These are phyloP conservation scores for Umimayanthus chanpuru DNA, from an alignment of 92 coral and sea anemone species.

Conservation along the genomic window DNA sequence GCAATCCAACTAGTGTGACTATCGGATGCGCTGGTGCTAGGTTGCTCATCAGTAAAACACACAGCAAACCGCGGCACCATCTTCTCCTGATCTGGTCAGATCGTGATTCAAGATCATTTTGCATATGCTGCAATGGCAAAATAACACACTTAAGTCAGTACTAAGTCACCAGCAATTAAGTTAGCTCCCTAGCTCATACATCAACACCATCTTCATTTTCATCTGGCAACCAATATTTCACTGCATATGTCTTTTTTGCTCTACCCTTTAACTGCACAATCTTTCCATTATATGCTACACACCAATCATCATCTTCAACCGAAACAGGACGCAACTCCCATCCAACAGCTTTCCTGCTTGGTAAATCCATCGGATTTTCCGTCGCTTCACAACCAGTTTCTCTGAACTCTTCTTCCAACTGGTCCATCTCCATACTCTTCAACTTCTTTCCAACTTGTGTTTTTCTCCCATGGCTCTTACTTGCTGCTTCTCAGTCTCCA, in stretches of 20 bases:
- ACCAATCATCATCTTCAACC: not conserved
- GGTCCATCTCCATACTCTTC: not conserved
- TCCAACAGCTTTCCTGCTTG: not conserved
- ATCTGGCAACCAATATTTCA: not conserved
- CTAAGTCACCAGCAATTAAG: not conserved
- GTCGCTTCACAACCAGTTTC: not conserved
- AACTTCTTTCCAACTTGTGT: not conserved
- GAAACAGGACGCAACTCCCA: not conserved
- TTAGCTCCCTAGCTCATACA: not conserved
- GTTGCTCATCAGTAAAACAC: too few species aligned
- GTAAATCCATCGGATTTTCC: not conserved
- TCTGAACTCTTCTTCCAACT: not conserved
- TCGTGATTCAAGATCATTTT: too few species aligned
- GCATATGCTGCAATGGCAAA: not conserved
- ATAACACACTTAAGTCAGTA: not conserved
- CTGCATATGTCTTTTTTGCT: not conserved
- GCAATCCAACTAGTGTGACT: too few species aligned
- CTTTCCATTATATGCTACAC: not conserved
- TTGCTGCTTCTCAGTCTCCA: slow-evolving; percentile 29
- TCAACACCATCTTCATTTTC: slow-evolving; percentile 1
- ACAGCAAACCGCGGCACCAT: too few species aligned
- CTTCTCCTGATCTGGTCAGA: too few species aligned
- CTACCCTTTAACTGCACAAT: not conserved
- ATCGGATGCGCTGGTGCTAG: too few species aligned
- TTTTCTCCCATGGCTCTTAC: slow-evolving; percentile 11